phyloP scores from a whole-genome alignment of 2,113 vertebrate species.

The Gadus chalcogrammus region DNA sequence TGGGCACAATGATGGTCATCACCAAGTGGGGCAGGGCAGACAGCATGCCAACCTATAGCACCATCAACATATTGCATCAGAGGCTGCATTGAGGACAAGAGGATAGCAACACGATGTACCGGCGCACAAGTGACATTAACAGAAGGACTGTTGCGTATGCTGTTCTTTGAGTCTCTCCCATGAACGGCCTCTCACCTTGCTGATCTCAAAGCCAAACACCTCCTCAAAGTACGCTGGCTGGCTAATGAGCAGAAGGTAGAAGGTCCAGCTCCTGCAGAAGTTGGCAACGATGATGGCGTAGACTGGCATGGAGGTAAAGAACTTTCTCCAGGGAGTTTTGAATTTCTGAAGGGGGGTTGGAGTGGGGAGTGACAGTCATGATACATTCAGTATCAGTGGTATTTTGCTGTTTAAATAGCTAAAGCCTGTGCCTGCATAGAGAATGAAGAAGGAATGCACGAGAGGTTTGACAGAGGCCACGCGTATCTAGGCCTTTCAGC shows the following conservation, averaged over 20 bases:
- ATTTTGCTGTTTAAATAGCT: too few relatives aligned
- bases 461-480: too few relatives aligned
- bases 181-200: conserved; percentile 79
- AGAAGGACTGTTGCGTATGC: background rate
- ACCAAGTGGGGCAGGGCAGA: conserved; percentile 96
- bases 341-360: conserved; percentile 80
- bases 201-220: conserved; percentile 99
- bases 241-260: conserved; percentile 96
- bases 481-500: too few relatives aligned
- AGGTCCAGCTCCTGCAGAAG: conserved; percentile 99
- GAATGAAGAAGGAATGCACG: too few relatives aligned
- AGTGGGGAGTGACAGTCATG: too few relatives aligned
- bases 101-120: background rate
- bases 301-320: conserved; percentile 99
- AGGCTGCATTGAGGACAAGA: background rate
- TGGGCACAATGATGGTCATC: conserved; percentile 98
- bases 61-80: conserved; percentile 28
- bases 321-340: conserved; percentile 98
- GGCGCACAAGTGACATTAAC: background rate
- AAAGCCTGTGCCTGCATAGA: too few relatives aligned
- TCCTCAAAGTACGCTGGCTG: conserved; percentile 99
- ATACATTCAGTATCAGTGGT: too few relatives aligned
- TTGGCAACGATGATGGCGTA: conserved; percentile 99
- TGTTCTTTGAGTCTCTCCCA: background rate
- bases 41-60: conserved; percentile 89